These are phyloP conservation scores for Polypedilum vanderplanki DNA, from an alignment of 1,140 invertebrate species.

Conservation along the genomic window DNA sequence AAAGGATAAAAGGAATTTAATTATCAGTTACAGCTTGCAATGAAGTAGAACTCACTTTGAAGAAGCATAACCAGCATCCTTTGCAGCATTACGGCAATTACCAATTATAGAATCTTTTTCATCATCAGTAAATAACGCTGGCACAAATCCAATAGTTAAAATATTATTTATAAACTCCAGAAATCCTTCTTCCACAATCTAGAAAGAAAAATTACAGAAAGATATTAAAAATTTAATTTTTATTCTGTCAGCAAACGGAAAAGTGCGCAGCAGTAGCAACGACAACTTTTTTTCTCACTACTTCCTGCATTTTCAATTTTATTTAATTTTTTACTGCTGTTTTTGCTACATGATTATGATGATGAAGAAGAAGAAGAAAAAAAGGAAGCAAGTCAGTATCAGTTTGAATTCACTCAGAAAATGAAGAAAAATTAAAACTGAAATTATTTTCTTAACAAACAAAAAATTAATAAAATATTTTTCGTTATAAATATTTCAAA, in stretches of 20 bases:
- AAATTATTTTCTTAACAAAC: too few relatives aligned
- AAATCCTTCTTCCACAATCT: constrained; percentile 70
- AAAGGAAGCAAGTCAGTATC: too few relatives aligned
- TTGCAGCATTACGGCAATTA: constrained; percentile 57
- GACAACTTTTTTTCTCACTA: too few relatives aligned
- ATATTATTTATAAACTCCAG: constrained; percentile 87
- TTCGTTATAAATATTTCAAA: too few relatives aligned
- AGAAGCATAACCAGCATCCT: constrained; percentile 58
- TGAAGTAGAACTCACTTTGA: constrained; percentile 52
- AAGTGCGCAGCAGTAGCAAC: too few relatives aligned
- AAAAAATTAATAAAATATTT: too few relatives aligned
- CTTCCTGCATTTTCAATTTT: too few relatives aligned
- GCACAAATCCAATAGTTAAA: constrained; percentile 75
- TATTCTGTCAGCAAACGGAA: neutral
- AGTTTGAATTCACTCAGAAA: too few relatives aligned
- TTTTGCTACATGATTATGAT: too few relatives aligned
- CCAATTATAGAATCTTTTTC: constrained; percentile 74
- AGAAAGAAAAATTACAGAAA: constrained; percentile 45
- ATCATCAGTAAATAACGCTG: constrained; percentile 75
- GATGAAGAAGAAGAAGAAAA: too few relatives aligned
- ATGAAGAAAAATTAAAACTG: too few relatives aligned
- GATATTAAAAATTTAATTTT: constrained; percentile 42
- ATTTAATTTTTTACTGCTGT: too few relatives aligned
- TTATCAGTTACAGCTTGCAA: neutral
- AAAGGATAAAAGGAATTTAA: neutral